Evolutionary conservation across 2,797 vertebrate genomes (phyloP).

Genomic region (Chaenodraco wilsoni): DNA sequence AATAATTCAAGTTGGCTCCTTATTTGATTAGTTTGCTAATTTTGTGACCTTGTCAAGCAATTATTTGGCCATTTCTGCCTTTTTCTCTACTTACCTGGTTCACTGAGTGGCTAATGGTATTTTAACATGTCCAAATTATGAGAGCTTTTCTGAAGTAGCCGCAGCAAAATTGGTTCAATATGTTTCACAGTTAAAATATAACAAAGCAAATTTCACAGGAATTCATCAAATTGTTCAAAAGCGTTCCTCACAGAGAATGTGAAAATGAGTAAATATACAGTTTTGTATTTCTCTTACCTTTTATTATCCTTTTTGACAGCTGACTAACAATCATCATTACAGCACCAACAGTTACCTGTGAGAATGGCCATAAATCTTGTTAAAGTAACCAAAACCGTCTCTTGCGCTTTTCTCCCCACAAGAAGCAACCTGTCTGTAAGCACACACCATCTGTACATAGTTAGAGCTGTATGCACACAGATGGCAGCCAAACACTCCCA

Average conservation of each 20-base stretch:
- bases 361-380: constrained; percentile 95
- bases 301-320: constrained; percentile 87
- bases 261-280: constrained; percentile 50
- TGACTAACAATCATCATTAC: constrained; percentile 95
- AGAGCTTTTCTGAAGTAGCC: constrained; percentile 61
- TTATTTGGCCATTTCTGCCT: constrained; percentile 75
- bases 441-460: constrained; percentile 95
- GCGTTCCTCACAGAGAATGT: constrained; percentile 71
- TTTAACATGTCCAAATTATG: constrained; percentile 76
- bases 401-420: constrained; percentile 77
- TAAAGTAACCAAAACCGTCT: constrained; percentile 96
- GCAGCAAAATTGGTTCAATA: constrained; percentile 68
- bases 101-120: constrained; percentile 80
- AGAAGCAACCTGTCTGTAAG: constrained; percentile 96
- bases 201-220: constrained; percentile 38
- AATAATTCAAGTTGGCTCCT: constrained; percentile 68
- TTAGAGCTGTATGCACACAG: constrained; percentile 94
- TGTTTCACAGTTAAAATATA: constrained; percentile 50
- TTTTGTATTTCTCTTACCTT: constrained; percentile 63
- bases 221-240: constrained; percentile 51
- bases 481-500: constrained; percentile 94
- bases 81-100: constrained; percentile 80
- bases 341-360: constrained; percentile 92
- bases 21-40: constrained; percentile 81
- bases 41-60: constrained; percentile 82